Evolutionary conservation across 2,888 invertebrate genomes (phyloP).

Genomic region (Meteorus cinctellus): DNA sequence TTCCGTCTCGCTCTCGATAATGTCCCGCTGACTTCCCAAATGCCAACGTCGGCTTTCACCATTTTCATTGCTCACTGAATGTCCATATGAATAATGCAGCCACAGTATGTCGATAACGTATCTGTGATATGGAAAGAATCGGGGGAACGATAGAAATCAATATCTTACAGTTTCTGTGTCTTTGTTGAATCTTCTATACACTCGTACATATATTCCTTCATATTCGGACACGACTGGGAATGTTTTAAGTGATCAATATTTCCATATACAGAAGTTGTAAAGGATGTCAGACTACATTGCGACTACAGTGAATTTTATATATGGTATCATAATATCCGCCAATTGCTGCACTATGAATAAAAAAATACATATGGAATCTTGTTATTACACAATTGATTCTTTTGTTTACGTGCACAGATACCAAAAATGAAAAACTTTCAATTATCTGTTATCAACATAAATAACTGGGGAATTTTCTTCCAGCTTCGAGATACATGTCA

Average conservation of each 20-base stretch:
- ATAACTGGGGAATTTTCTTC: background rate
- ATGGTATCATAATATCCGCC: constrained; percentile 9
- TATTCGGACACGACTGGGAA: background rate
- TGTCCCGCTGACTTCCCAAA: background rate
- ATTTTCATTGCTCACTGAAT: constrained; percentile 40
- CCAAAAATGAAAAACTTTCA: too few species aligned
- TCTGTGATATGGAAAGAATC: constrained; percentile 63
- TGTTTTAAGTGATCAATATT: background rate
- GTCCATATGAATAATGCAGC: constrained; percentile 49
- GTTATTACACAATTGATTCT: background rate
- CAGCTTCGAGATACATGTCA: background rate
- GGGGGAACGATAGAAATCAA: constrained; percentile 64
- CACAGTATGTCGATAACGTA: constrained; percentile 36
- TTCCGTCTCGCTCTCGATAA: background rate
- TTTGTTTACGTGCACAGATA: background rate
- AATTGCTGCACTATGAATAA: background rate
- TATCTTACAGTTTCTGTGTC: constrained; percentile 51
- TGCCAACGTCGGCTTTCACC: constrained; percentile 39
- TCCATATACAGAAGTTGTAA: background rate
- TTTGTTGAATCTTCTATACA: background rate
- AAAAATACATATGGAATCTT: background rate
- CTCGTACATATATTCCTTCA: constrained; percentile 5
- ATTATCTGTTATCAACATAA: background rate
- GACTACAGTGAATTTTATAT: constrained; percentile 4
- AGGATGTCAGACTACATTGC: constrained; percentile 9